Conservation (phyloP, 2,113 vertebrate genomes). For the Xerus inauris region DNA sequence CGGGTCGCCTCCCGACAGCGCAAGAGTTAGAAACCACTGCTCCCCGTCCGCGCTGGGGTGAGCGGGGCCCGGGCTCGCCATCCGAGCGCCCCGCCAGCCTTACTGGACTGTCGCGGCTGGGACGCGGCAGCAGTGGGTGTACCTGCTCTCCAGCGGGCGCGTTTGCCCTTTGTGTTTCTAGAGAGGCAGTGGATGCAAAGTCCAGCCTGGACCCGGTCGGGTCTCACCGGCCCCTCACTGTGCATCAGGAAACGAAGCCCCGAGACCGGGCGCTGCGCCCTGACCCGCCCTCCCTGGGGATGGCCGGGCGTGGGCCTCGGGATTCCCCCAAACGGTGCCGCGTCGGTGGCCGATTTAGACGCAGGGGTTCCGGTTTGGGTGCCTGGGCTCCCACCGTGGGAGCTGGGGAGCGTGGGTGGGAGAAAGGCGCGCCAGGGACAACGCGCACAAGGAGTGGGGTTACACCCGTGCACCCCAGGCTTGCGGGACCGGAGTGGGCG, state of each 20-base stretch:
- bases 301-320: not conserved
- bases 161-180: not conserved
- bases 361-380: not conserved
- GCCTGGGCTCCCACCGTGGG: fast-evolving
- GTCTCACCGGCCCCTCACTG: not conserved
- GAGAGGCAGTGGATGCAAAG: not conserved
- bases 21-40: not conserved
- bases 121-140: too few species aligned
- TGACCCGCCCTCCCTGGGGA: not conserved
- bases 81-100: too few species aligned
- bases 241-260: not conserved
- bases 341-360: not conserved
- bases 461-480: not conserved
- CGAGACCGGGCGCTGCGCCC: not conserved
- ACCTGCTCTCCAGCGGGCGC: not conserved
- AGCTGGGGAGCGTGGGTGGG: not conserved
- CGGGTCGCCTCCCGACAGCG: not conserved
- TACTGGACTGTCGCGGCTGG: fast-evolving
- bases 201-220: not conserved
- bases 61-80: not conserved
- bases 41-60: not conserved
- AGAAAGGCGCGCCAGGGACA: fast-evolving
- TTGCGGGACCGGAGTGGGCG: not conserved
- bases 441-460: not conserved
- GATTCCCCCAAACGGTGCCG: not conserved